Conservation (phyloP, 2,797 vertebrate species). For the Pantherophis alleghaniensis region DNA sequence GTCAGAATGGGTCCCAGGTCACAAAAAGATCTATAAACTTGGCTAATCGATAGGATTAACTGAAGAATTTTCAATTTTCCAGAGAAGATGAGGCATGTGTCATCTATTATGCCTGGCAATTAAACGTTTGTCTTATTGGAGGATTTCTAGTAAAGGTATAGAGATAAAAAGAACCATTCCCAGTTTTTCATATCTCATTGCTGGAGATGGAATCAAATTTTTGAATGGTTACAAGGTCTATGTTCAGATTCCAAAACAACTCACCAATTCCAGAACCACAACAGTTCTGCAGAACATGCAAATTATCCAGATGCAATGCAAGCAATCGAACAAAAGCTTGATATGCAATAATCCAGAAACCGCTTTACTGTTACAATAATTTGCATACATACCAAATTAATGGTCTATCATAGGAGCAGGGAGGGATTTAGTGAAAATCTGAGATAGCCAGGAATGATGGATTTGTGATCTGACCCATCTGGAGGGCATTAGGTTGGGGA, state of each 20-base stretch:
- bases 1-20: not conserved
- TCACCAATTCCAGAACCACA: not conserved
- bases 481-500: not conserved
- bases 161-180: not conserved
- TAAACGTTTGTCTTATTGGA: not conserved
- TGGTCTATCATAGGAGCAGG: no score
- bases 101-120: not conserved
- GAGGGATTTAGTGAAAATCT: not conserved
- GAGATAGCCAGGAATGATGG: not conserved
- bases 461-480: not conserved
- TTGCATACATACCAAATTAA: not conserved
- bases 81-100: not conserved
- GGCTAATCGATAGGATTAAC: not conserved
- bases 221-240: not conserved
- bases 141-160: not conserved
- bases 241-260: not conserved
- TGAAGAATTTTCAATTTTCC: not conserved
- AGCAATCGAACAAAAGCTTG: not conserved
- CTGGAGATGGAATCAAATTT: not conserved
- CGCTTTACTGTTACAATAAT: not conserved
- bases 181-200: not conserved
- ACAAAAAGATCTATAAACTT: accelerated
- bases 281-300: not conserved
- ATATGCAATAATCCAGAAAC: not conserved
- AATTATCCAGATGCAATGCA: not conserved